Percentiles rank a stretch among this genome's conserved stretches.
Conservation (phyloP, 2,113 vertebrate species). For the Melanerpes formicivorus region DNA sequence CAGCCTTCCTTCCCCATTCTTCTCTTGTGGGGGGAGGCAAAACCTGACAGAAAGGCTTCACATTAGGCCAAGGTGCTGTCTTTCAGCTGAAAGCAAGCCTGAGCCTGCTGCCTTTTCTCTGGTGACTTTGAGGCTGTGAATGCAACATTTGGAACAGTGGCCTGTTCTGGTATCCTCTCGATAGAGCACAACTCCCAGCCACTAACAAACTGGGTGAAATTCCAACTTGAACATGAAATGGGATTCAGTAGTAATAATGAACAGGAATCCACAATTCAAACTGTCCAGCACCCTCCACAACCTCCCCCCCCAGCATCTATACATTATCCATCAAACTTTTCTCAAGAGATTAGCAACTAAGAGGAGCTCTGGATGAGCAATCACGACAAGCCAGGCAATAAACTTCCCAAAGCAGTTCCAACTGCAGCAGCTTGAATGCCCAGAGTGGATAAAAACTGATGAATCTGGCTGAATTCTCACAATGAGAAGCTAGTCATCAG, state of each 20-base stretch:
- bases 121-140: background rate
- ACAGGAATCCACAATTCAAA: background rate
- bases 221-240: background rate
- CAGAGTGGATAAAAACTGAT: background rate
- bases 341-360: background rate
- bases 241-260: background rate
- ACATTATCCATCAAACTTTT: background rate
- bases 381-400: background rate
- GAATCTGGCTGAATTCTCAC: background rate
- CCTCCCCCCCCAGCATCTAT: background rate
- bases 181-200: background rate
- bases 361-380: background rate
- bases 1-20: background rate
- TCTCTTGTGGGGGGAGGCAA: background rate
- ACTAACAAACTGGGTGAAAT: background rate
- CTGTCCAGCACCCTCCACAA: background rate
- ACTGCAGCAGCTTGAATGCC: background rate
- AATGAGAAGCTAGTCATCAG: conserved; percentile 22
- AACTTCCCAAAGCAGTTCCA: background rate
- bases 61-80: background rate
- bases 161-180: background rate
- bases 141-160: fast-evolving
- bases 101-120: background rate
- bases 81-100: background rate
- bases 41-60: background rate